A percentile compares a stretch with the other conserved stretches of the same genome.
These are phyloP conservation scores for Archaeoteleia sp. DNA, from an alignment of 2,888 invertebrate genomes.

Conservation along the genomic window DNA sequence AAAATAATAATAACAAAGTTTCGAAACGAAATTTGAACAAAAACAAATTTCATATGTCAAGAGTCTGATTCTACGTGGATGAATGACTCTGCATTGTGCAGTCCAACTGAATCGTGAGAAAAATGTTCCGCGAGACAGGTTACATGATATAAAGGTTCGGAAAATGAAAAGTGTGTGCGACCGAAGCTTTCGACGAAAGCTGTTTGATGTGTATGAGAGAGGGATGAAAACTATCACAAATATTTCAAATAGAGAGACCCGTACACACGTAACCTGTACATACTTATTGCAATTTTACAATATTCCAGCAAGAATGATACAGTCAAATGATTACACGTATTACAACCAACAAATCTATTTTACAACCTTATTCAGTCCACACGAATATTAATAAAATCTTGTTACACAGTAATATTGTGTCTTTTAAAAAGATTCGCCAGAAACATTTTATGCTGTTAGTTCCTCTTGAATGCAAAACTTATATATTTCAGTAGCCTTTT, in stretches of 20 bases:
- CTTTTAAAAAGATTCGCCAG: too few relatives aligned
- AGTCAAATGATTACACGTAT: too few relatives aligned
- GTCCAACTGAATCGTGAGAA: conserved; percentile 35
- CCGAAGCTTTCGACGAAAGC: conserved; percentile 19
- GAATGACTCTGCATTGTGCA: conserved; percentile 26
- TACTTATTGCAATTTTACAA: conserved; percentile 5
- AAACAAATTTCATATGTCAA: conserved; percentile 29
- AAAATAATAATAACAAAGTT: conserved; percentile 27
- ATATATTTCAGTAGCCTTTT: too few relatives aligned
- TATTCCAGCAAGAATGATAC: too few relatives aligned
- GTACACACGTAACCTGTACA: not conserved
- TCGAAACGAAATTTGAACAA: conserved; percentile 29
- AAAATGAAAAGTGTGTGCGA: conserved; percentile 23
- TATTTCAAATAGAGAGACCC: conserved; percentile 2
- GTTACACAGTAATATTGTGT: too few relatives aligned
- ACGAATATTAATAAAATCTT: too few relatives aligned
- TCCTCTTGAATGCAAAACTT: too few relatives aligned
- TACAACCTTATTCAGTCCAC: too few relatives aligned
- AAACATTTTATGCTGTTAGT: too few relatives aligned
- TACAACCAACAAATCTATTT: too few relatives aligned
- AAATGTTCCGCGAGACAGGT: conserved; percentile 27
- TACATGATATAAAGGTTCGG: conserved; percentile 25
- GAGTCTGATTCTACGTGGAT: conserved; percentile 26
- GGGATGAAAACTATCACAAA: conserved; percentile 5
- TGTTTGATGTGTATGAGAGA: conserved; percentile 12